phyloP scores from a whole-genome alignment of 2,888 invertebrate species.

The Troides helena region DNA sequence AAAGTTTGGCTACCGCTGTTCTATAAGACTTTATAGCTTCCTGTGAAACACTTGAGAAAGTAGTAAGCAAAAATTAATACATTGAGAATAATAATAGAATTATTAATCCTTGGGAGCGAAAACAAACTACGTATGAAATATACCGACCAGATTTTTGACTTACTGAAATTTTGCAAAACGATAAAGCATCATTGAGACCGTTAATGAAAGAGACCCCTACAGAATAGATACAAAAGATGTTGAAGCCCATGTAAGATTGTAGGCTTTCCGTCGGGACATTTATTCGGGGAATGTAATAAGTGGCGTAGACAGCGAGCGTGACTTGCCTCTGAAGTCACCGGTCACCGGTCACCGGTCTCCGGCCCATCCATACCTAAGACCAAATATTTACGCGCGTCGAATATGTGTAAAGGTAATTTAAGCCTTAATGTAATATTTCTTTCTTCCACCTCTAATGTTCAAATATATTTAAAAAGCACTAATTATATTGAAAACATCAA shows the following conservation, averaged over 20 bases:
- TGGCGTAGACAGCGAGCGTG: conserved; percentile 60
- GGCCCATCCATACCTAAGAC: conserved; percentile 44
- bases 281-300: conserved; percentile 73
- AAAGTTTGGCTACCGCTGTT: no score
- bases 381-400: conserved; percentile 60
- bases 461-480: no score
- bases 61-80: no score
- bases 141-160: background rate
- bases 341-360: conserved; percentile 33
- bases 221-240: conserved; percentile 26
- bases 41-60: no score
- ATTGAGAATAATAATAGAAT: no score
- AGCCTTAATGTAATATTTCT: conserved; percentile 29
- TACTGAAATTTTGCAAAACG: background rate
- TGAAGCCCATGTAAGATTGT: conserved; percentile 29
- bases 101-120: background rate
- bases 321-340: conserved; percentile 53
- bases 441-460: no score
- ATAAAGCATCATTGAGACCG: background rate
- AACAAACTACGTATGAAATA: background rate
- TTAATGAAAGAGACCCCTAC: background rate
- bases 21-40: no score
- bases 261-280: conserved; percentile 55
- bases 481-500: no score
- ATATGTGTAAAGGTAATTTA: conserved; percentile 42